Evolutionary conservation across 2,888 invertebrate species (phyloP).

Genomic region (Polydrusus tereticollis): DNA sequence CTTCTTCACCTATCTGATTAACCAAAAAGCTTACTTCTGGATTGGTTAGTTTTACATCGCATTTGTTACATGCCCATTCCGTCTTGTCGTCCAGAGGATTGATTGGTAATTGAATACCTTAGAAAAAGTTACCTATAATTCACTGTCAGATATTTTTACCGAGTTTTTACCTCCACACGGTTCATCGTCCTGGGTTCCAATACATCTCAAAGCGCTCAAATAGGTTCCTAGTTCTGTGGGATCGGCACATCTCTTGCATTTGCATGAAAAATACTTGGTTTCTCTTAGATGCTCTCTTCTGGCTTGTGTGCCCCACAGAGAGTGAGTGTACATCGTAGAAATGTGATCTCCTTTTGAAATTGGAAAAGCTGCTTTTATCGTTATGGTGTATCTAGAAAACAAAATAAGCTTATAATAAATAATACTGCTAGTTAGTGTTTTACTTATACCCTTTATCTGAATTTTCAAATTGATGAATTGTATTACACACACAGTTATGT

Average conservation of each 20-base stretch:
- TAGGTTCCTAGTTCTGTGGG: slow-evolving; percentile 85
- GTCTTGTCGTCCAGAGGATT: slow-evolving; percentile 79
- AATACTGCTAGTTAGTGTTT: no score
- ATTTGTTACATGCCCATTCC: slow-evolving; percentile 83
- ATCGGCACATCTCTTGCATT: slow-evolving; percentile 80
- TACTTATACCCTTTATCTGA: slow-evolving; percentile 72
- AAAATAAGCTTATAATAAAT: slow-evolving; percentile 8
- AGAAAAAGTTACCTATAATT: neutral
- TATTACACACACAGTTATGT: slow-evolving; percentile 86
- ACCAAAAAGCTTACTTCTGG: slow-evolving; percentile 77
- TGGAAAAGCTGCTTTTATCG: slow-evolving; percentile 75
- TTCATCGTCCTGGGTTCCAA: slow-evolving; percentile 70
- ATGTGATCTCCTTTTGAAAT: slow-evolving; percentile 81
- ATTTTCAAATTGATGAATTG: slow-evolving; percentile 78
- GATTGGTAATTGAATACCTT: slow-evolving; percentile 74
- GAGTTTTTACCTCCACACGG: slow-evolving; percentile 67
- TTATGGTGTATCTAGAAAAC: slow-evolving; percentile 41
- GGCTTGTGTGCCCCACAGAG: slow-evolving; percentile 87
- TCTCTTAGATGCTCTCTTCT: slow-evolving; percentile 82
- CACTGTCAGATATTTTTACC: neutral
- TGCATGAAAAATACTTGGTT: slow-evolving; percentile 84
- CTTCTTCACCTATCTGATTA: slow-evolving; percentile 82
- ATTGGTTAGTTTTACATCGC: slow-evolving; percentile 74
- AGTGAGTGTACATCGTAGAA: slow-evolving; percentile 89
- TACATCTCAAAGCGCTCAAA: slow-evolving; percentile 78